phyloP scores from a whole-genome alignment of 2,113 vertebrate species.

The Xiphorhynchus elegans region DNA sequence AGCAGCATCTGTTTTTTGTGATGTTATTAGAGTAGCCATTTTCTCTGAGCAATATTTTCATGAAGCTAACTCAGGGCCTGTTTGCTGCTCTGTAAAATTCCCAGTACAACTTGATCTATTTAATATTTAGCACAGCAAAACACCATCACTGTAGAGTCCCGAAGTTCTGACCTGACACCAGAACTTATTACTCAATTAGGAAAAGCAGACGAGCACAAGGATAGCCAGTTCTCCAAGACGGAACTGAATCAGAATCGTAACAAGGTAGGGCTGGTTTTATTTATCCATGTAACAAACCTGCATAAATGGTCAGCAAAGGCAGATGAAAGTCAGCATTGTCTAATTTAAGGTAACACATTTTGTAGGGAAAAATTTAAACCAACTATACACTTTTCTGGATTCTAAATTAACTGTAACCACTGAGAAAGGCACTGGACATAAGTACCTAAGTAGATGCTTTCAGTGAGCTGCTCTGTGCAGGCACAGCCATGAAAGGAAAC shows the following conservation, averaged over 20 bases:
- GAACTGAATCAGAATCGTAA: background rate
- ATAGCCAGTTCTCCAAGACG: background rate
- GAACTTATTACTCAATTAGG: background rate
- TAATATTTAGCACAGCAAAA: background rate
- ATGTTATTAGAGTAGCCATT: background rate
- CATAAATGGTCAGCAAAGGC: background rate
- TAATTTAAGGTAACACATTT: background rate
- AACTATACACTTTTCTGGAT: background rate
- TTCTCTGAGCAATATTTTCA: background rate
- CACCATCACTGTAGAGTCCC: background rate
- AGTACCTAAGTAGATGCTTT: background rate
- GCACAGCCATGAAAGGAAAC: background rate
- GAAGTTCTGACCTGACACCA: background rate
- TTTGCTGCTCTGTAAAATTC: background rate
- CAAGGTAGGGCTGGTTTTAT: background rate
- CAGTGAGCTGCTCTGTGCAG: background rate
- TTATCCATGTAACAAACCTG: background rate
- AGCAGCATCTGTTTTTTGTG: background rate
- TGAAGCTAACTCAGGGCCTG: background rate
- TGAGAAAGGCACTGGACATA: background rate
- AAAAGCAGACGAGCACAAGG: background rate
- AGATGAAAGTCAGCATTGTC: background rate
- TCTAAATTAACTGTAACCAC: background rate
- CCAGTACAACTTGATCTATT: background rate
- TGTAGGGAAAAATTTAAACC: conserved; percentile 7